Base-by-base conservation (phyloP, 1,140 invertebrate species). In the Spodoptera litura region DNA sequence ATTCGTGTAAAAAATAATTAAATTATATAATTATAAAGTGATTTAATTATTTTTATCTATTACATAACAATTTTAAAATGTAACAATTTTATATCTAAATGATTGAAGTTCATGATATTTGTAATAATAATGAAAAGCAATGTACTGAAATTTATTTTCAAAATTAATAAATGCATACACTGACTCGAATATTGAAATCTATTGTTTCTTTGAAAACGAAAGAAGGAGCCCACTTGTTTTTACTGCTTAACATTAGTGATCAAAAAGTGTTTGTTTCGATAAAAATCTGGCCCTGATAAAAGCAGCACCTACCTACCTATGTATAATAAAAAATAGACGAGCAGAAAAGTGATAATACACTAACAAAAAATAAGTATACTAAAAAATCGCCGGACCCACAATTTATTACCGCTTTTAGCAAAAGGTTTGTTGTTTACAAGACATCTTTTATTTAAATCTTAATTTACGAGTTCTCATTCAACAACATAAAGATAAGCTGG, bases 351-450 rank as follows among this genome's bases (percentile, higher is more conserved):
- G 84, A 87, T 82, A 88, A 87, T 85, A 85, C 59, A 31, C 56
- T 71, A 15, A 79, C 61, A 88, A 90, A 88, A 88, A 86, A 79
- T 64, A 64, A 15, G 53, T 11, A 10, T 58, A 52, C 73, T 44
- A 83, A 88, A 88, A 87, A 87, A 83, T 82, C 74, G 83, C 80
- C 79, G 58, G 83, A 86, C 82, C 78, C 79, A 83, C 82, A 87
- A 91, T 91, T 90, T 91, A 91, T 90, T 89, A 80, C 83, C 83
- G 86, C 90, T 91, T 91, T 91, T 91, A 91, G 89, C 89, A 89
- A 90, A 90, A 91, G 89, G 87, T 91, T 90, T 88, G 88, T 81
- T 90, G 89, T 90, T 91, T 87, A 91, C 89, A 91, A 87, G 88
- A 88, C 86, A 85, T 90, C 85, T 90, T 89, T 90, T 89, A 91